Evolutionary conservation across 2,113 vertebrate genomes (phyloP), one percentile per base, ranked within the genome.

Genomic region (Tachuris rubrigastra): DNA sequence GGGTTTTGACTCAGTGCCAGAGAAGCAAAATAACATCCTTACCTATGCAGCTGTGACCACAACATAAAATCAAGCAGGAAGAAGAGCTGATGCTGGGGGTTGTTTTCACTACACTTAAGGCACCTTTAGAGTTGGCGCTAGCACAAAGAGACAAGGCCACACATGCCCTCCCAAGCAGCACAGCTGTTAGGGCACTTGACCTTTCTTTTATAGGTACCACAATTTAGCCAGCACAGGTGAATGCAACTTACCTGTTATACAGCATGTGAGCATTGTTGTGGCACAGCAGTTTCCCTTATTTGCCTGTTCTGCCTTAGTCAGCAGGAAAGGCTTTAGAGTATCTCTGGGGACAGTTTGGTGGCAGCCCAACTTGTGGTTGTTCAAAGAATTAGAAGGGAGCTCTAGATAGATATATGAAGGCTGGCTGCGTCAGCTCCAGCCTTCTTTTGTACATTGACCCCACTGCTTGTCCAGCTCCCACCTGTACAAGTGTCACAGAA

Each of bases 1-100:
- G 55, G 35, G 46, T 2, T 95, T 94, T 93, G 75, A 77, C 55
- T 90, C 63, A 6, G 0, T 62, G 72, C 83, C 73, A 95, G 77
- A 67, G 47, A 30, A 95, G 50, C 67, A 84, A 90, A 90, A 86
- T 52, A 83, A 90, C 75, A 94, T 87, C 66, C 74, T 95, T 92
- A 90, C 85, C 53, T 96, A 53, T 90, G 71, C 88, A 93, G 67
- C 79, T 95, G 92, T 88, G 59, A 92, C 76, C 93, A 63, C 86
- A 93, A 76, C 24, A 56, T 87, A 77, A 89, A 85, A 86, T 24
- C 3, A 2, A 86, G 55, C 55, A 71, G 56, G 76, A 95, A 65
- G 94, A 95, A 89, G 80, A 84, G 41, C 21, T 71, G 80, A 39
- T 81, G 39, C 76, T 78, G 55, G 42, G 27, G 24, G 33, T 75